phyloP scores from a whole-genome alignment of 2,888 invertebrate species.

The Aphrophora alni region DNA sequence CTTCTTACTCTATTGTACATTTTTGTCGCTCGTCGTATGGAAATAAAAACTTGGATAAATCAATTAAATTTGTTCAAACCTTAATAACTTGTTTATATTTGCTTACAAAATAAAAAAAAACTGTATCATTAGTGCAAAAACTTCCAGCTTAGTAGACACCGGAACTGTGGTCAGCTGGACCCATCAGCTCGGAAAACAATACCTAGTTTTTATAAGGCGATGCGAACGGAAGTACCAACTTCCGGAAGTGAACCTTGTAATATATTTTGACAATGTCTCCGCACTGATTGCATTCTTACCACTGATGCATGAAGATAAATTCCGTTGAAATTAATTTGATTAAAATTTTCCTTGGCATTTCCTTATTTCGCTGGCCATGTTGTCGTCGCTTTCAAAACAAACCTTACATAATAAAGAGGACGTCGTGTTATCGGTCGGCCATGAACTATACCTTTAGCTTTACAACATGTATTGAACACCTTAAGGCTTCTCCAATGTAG shows the following conservation, averaged over 20 bases:
- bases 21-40: too few species aligned
- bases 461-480: too few species aligned
- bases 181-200: neutral
- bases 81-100: too few species aligned
- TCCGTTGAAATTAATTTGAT: neutral
- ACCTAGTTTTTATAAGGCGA: neutral
- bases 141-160: too few species aligned
- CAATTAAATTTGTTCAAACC: too few species aligned
- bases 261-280: neutral
- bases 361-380: neutral
- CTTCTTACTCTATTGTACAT: too few species aligned
- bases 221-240: neutral
- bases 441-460: too few species aligned
- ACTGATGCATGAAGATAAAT: neutral
- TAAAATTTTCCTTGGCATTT: neutral
- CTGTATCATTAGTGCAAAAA: too few species aligned
- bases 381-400: neutral
- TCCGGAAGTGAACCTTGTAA: neutral
- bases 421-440: too few species aligned
- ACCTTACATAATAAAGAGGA: neutral
- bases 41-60: too few species aligned
- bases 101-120: too few species aligned
- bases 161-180: neutral
- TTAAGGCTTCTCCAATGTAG: too few species aligned
- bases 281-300: neutral